phyloP scores from a whole-genome alignment of 2,888 invertebrate genomes.

The Troilus luridus region DNA sequence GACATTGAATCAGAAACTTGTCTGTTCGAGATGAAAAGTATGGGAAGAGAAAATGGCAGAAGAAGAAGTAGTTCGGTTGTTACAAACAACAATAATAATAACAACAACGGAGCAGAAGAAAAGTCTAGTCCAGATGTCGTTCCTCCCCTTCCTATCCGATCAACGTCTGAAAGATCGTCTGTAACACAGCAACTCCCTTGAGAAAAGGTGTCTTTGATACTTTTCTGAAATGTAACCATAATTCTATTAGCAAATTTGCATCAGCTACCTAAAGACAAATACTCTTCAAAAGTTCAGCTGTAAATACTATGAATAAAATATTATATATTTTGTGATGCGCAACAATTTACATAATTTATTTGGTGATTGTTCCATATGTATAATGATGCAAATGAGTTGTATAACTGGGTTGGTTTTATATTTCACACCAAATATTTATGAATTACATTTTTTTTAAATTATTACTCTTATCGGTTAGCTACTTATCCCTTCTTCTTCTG shows the following conservation, averaged over 20 bases:
- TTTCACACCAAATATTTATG: not conserved
- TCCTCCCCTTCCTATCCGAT: conserved; percentile 65
- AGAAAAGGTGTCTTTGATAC: conserved; percentile 60
- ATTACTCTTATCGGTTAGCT: not conserved
- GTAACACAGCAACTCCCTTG: conserved; percentile 66
- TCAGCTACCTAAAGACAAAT: not conserved
- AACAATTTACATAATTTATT: not conserved
- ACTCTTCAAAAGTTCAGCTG: not conserved
- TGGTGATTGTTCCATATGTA: not conserved
- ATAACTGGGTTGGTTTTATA: not conserved
- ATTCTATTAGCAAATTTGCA: not conserved
- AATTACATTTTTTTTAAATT: not conserved
- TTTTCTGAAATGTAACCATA: not conserved
- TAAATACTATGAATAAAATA: not conserved
- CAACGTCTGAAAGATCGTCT: conserved; percentile 66
- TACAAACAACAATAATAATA: conserved; percentile 65
- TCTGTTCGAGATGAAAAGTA: conserved; percentile 75
- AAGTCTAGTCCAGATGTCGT: conserved; percentile 61
- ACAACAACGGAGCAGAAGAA: conserved; percentile 65
- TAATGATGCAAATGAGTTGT: not conserved
- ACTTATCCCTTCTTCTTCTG: not conserved
- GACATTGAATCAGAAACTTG: conserved; percentile 76
- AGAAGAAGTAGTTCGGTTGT: conserved; percentile 65
- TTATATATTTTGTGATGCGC: not conserved
- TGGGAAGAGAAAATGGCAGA: conserved; percentile 69